Evolutionary conservation across 2,797 vertebrate genomes (phyloP).

Genomic region (Chelmon rostratus): DNA sequence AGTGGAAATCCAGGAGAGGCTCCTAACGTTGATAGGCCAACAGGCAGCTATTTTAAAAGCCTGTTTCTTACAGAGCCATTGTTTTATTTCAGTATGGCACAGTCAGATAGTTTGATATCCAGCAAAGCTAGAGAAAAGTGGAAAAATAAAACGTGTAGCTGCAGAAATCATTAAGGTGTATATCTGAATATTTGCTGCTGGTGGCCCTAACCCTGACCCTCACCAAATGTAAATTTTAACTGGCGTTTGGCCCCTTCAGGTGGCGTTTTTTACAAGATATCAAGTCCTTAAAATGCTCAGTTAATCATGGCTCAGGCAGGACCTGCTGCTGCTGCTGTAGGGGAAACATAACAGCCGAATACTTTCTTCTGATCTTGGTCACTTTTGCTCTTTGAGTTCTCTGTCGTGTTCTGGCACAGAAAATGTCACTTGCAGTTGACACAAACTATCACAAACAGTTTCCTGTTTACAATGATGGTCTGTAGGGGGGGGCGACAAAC

Average conservation of each 20-base stretch:
- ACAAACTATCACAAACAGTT: too few species aligned
- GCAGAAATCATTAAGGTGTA: background rate
- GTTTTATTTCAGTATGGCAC: background rate
- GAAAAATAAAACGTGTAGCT: background rate
- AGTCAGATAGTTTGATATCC: background rate
- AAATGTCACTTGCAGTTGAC: background rate
- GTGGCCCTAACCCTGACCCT: background rate
- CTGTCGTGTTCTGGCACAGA: background rate
- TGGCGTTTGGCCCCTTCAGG: too few species aligned
- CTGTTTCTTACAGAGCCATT: background rate
- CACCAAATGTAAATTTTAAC: background rate
- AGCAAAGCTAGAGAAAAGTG: background rate
- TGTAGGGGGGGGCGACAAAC: too few species aligned
- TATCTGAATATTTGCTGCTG: background rate
- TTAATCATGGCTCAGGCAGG: background rate
- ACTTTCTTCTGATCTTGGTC: background rate
- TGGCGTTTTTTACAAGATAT: background rate
- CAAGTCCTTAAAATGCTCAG: background rate
- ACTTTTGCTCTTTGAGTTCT: background rate
- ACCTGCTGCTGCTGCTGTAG: background rate
- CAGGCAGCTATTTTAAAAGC: background rate
- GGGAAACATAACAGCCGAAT: background rate
- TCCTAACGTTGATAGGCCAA: too few species aligned
- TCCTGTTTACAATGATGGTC: too few species aligned
- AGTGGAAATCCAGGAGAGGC: too few species aligned